Base-by-base conservation (phyloP, 1,140 invertebrate species). In the Eulimnadia texana region DNA sequence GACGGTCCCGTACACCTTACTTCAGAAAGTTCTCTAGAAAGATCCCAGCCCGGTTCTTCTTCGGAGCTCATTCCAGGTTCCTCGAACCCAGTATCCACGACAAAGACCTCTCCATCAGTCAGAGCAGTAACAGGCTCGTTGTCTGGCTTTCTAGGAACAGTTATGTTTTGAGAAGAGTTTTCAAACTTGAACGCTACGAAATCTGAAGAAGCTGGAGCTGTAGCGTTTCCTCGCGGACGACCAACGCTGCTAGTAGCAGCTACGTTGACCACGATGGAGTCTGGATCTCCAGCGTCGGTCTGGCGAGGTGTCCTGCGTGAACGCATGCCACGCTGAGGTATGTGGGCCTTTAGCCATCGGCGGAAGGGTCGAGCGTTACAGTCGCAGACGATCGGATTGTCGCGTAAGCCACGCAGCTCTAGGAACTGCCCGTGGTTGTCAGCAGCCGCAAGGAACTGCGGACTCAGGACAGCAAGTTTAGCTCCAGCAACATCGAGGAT, bases 321-420 rank as follows among this genome's bases (percentile, higher is more conserved):
- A 13, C 28, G 24, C 13, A 33, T 22, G n/a, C 53, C 53, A 3
- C 50, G 25, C 16, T 53, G 60, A 0, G 60, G 51, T 2, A 64
- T 62, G 25, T 63, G 64, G 2, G 64, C 77, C 27, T 81, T 81
- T 22, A 89, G 69, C 86, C 88, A 91, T 50, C 83, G 77, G 64
- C 86, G 80, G 6, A 93, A 74, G 2, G 86, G 83, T 65, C 83
- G 77, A 2, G 84, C 80, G 68, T 85, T 84, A 69, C 91, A 93
- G 69, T 92, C 88, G 69, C 91, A 94, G 50, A 80, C 78, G 27
- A 93, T 82, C 9, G 89, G 87, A 73, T 91, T 90, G 13, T 77
- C 77, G 42, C 80, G 77, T 9, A 93, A 71, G 1, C 89, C 89
- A 56, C 78, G 73, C 55, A 93, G 76, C 51, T 75, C 78, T 19